Conservation (phyloP, 2,113 vertebrate species). For the Phylloscopus whistleri region DNA sequence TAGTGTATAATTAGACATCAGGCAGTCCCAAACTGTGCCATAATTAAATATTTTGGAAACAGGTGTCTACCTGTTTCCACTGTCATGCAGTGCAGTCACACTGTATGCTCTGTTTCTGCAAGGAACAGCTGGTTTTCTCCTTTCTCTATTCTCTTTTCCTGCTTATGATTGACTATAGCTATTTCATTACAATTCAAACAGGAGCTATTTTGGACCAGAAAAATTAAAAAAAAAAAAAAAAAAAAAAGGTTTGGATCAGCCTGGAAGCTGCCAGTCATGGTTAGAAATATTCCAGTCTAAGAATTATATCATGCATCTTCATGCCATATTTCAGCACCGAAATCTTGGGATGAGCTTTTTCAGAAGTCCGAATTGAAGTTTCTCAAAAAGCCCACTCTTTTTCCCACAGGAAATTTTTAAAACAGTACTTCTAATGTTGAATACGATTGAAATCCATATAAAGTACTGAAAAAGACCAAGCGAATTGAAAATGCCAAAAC, state of each 20-base stretch:
- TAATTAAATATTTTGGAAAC: background rate
- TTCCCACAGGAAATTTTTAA: background rate
- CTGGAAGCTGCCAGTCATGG: background rate
- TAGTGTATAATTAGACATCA: background rate
- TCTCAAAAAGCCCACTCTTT: background rate
- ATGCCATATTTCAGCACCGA: accelerated
- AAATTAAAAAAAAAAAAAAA: background rate
- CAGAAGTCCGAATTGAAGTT: background rate
- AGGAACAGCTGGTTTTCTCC: background rate
- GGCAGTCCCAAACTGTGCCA: background rate
- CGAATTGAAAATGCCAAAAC: background rate
- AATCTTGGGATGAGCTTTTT: background rate
- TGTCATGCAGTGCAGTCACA: background rate
- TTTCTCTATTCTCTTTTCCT: background rate
- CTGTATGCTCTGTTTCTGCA: background rate
- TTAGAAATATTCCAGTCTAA: background rate
- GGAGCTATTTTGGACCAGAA: background rate
- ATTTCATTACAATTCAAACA: background rate
- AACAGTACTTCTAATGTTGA: background rate
- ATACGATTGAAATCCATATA: background rate
- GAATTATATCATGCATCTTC: background rate
- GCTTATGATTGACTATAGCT: background rate
- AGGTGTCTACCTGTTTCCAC: background rate
- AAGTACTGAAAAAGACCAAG: background rate
- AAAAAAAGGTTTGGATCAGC: background rate